phyloP scores from a whole-genome alignment of 2,113 vertebrate species.

The Catharus bicknelli region DNA sequence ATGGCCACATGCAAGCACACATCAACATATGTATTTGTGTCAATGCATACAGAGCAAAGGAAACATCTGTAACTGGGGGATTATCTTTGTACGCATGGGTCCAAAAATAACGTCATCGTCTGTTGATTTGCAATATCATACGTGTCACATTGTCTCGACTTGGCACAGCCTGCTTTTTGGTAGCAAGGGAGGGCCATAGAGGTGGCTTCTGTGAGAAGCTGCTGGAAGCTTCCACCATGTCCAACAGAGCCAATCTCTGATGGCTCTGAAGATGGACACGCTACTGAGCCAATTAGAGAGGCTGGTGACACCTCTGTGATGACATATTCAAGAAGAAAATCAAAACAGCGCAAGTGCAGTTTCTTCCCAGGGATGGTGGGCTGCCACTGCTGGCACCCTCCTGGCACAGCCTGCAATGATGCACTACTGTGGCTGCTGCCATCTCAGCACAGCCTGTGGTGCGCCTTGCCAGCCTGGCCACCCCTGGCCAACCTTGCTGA shows the following conservation, averaged over 20 bases:
- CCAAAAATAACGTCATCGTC: rapidly evolving
- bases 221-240: background rate
- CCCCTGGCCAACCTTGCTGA: too few relatives aligned
- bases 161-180: background rate
- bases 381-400: rapidly evolving
- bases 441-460: rapidly evolving
- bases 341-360: rapidly evolving
- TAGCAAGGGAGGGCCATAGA: background rate
- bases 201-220: too few relatives aligned
- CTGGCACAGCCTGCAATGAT: rapidly evolving
- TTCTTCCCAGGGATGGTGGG: background rate
- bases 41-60: background rate
- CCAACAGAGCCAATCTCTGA: background rate
- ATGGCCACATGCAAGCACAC: background rate
- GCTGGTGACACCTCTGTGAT: background rate
- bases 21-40: background rate
- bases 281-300: background rate
- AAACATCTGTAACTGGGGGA: rapidly evolving
- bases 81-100: background rate
- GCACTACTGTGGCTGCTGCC: rapidly evolving
- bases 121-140: background rate
- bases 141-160: background rate
- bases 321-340: background rate
- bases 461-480: too few relatives aligned
- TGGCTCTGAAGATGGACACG: background rate